Evolutionary conservation across 1,140 invertebrate genomes (phyloP).

Genomic region (Lamellibrachia luymesi): DNA sequence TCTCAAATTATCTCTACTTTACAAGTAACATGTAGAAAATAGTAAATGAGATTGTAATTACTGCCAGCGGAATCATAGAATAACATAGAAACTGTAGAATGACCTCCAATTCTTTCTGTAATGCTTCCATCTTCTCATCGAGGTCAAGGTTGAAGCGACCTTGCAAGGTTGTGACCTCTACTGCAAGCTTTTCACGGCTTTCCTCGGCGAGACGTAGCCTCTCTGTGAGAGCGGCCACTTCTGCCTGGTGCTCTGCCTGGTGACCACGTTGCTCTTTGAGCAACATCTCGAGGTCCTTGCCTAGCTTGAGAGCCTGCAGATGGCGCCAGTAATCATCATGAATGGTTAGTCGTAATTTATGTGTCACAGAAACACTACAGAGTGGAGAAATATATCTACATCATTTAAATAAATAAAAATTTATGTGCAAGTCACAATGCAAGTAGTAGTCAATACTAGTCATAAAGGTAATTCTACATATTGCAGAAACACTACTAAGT

Average conservation of each 20-base stretch:
- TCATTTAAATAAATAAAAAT: no score
- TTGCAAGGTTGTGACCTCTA: constrained; percentile 22
- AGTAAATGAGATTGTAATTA: no score
- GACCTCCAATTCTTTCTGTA: constrained; percentile 22
- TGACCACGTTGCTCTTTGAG: constrained; percentile 17
- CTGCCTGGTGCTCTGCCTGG: not conserved
- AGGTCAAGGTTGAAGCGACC: constrained; percentile 20
- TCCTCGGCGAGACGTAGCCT: not conserved
- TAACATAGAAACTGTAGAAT: not conserved
- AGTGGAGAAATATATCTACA: no score
- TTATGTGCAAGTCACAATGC: no score
- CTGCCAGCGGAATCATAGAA: no score
- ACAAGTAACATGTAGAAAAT: no score
- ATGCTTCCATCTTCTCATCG: constrained; percentile 14
- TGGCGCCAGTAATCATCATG: not conserved
- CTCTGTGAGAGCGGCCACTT: not conserved
- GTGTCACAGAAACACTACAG: no score
- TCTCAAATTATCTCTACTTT: no score
- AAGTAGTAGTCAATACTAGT: no score
- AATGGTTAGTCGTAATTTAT: not conserved
- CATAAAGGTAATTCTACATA: no score
- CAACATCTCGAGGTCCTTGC: constrained; percentile 19
- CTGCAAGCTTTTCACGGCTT: constrained; percentile 25
- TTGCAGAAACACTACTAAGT: no score
- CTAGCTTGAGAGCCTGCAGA: constrained; percentile 18